phyloP scores from a whole-genome alignment of 1,140 invertebrate genomes.

The Drosophila ananassae region DNA sequence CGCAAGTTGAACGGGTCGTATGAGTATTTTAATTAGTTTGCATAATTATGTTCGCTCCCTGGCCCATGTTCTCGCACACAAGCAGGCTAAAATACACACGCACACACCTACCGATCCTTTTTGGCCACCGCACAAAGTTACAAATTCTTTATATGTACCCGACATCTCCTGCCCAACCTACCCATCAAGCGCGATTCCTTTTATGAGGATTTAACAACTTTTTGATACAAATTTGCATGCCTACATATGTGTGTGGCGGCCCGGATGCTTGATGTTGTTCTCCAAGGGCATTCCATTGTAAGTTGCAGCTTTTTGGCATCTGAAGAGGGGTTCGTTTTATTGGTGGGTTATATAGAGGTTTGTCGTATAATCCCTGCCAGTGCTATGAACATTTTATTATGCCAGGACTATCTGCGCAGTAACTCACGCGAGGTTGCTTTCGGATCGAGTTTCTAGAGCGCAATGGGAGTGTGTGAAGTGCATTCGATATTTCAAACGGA shows the following conservation, averaged over 20 bases:
- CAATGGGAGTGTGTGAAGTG: neutral
- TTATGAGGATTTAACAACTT: conserved; percentile 61
- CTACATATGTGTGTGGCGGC: conserved; percentile 14
- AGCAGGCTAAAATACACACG: neutral
- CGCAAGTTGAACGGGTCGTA: conserved; percentile 67
- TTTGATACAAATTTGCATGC: conserved; percentile 61
- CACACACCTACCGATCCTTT: conserved; percentile 35
- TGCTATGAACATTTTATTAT: conserved; percentile 18
- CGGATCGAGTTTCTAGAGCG: neutral
- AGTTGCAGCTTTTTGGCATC: conserved; percentile 13
- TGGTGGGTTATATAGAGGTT: conserved; percentile 69
- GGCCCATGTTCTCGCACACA: conserved; percentile 6
- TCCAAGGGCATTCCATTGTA: conserved; percentile 62
- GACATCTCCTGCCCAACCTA: conserved; percentile 27
- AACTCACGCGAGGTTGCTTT: neutral
- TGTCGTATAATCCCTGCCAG: conserved; percentile 49
- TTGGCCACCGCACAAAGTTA: conserved; percentile 55
- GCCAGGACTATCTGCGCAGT: neutral
- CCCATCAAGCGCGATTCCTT: conserved; percentile 38
- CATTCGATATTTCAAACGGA: neutral
- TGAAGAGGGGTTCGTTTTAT: conserved; percentile 48
- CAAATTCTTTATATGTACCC: conserved; percentile 54
- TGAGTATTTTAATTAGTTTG: conserved; percentile 83
- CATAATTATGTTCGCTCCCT: conserved; percentile 75
- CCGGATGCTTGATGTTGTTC: conserved; percentile 16